Evolutionary conservation across 2,797 vertebrate genomes (phyloP).

Genomic region (Luscinia luscinia): DNA sequence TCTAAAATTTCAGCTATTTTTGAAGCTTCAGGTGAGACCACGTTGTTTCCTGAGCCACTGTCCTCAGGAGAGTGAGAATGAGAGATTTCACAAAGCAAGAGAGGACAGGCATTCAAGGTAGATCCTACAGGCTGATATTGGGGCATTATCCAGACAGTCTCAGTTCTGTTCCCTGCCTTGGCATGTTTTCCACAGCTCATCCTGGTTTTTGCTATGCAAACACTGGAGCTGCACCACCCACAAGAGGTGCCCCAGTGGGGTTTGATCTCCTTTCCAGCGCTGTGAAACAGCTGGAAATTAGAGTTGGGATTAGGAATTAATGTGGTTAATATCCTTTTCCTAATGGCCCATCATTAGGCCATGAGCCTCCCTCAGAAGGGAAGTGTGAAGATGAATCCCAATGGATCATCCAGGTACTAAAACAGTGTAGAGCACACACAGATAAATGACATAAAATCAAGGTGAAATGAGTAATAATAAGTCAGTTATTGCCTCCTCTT

Average conservation of each 20-base stretch:
- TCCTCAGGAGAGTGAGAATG: not conserved
- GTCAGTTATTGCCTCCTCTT: slow-evolving; percentile 9
- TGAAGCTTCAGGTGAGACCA: not conserved
- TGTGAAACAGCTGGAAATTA: not conserved
- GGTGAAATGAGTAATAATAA: slow-evolving; percentile 20
- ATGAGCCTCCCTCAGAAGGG: not conserved
- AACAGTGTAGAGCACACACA: not conserved
- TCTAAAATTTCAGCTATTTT: not conserved
- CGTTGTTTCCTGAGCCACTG: not conserved
- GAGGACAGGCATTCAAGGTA: not conserved
- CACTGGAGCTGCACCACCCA: not conserved
- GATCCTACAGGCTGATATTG: not conserved
- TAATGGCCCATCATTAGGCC: not conserved
- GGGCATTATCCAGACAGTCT: not conserved
- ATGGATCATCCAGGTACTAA: not conserved
- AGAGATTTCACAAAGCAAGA: not conserved
- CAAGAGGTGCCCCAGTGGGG: not conserved
- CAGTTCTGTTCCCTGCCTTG: not conserved
- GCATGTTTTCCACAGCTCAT: not conserved
- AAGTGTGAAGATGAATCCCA: not conserved
- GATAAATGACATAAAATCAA: not conserved
- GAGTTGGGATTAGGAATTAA: not conserved
- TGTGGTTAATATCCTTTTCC: not conserved
- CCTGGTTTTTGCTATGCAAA: not conserved
- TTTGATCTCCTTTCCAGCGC: not conserved